Evolutionary conservation across 2,113 vertebrate genomes (phyloP).

Genomic region (Ranitomeya imitator): DNA sequence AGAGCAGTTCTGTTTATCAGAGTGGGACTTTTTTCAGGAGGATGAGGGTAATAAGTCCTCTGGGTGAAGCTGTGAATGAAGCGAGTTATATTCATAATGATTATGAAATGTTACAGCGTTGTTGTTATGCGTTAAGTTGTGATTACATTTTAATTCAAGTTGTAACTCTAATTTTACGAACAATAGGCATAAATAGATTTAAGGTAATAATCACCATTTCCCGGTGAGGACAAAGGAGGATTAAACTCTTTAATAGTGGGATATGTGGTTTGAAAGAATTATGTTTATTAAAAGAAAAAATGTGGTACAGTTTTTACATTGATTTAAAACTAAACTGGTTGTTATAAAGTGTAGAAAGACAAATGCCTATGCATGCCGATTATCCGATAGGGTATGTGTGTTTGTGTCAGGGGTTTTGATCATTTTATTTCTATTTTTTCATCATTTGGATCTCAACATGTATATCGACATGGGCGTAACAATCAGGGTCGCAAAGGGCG

Average conservation of each 20-base stretch:
- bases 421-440: no score
- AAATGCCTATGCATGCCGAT: no score
- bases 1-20: constrained; percentile 1
- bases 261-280: constrained; percentile 1
- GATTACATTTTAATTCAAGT: constrained; percentile 30
- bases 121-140: constrained; percentile 24
- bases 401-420: no score
- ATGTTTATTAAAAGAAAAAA: not conserved
- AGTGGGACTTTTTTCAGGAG: constrained; percentile 1
- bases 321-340: no score
- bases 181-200: constrained; percentile 23
- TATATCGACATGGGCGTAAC: no score
- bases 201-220: constrained; percentile 26
- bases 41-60: not conserved
- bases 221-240: not conserved
- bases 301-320: not conserved
- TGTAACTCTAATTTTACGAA: constrained; percentile 16
- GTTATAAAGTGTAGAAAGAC: no score
- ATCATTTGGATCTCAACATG: no score
- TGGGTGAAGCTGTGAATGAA: constrained; percentile 13
- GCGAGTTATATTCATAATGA: constrained; percentile 24
- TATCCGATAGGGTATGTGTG: no score
- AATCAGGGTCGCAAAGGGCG: no score
- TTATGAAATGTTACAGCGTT: constrained; percentile 28
- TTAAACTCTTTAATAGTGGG: not conserved